phyloP scores from a whole-genome alignment of 53 echinoderm and acorn worm species.

The Arbacia lixula region DNA sequence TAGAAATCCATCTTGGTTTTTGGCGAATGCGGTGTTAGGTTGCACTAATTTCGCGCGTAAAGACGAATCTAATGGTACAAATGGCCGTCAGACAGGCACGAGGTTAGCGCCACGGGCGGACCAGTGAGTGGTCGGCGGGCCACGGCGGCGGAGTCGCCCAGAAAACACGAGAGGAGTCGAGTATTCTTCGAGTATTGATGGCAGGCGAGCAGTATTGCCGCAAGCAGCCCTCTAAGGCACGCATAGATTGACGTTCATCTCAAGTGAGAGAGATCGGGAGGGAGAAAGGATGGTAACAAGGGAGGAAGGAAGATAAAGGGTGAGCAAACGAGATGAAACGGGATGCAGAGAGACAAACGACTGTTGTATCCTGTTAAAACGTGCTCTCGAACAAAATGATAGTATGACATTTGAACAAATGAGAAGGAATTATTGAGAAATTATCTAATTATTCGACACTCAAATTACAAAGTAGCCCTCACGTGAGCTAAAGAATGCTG shows the following conservation, averaged over 20 bases:
- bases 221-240: slow-evolving; percentile 34
- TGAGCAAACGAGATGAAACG: too few relatives aligned
- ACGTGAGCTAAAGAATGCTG: too few relatives aligned
- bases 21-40: slow-evolving; percentile 29
- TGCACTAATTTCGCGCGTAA: slow-evolving; percentile 56
- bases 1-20: slow-evolving; percentile 35
- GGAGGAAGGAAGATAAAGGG: too few relatives aligned
- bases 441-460: too few relatives aligned
- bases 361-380: too few relatives aligned
- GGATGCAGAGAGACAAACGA: too few relatives aligned
- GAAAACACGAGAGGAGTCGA: slow-evolving; percentile 8
- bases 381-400: too few relatives aligned
- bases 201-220: slow-evolving; percentile 31
- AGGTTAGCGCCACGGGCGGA: slow-evolving; percentile 38
- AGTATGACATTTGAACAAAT: too few relatives aligned
- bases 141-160: neutral
- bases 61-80: slow-evolving; percentile 58
- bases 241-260: slow-evolving; percentile 58
- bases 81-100: slow-evolving; percentile 35
- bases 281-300: too few relatives aligned
- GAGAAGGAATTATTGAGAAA: too few relatives aligned
- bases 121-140: slow-evolving; percentile 27
- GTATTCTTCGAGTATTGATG: slow-evolving; percentile 58
- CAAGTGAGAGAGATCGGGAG: too few relatives aligned
- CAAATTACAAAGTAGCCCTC: too few relatives aligned